Evolutionary conservation across 2,888 invertebrate species (phyloP).

Genomic region (Andrena praecox): DNA sequence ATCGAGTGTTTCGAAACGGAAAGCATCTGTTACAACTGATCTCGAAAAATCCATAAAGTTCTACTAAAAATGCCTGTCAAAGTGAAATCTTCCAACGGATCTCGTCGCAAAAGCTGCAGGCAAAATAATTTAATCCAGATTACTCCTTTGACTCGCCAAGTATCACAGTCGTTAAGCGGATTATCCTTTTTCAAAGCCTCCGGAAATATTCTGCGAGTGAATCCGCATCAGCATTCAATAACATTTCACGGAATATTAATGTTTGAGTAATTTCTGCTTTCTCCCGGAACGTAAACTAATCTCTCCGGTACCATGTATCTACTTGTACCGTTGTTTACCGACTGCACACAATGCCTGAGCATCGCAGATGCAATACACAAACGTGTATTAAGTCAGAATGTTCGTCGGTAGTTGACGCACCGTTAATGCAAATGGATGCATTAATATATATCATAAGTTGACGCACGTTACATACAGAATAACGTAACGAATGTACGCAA

Average conservation of each 20-base stretch:
- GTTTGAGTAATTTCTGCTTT: slow-evolving; percentile 46
- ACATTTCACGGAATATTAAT: slow-evolving; percentile 25
- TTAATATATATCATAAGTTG: slow-evolving; percentile 21
- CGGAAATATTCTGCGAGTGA: neutral
- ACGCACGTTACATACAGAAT: slow-evolving; percentile 9
- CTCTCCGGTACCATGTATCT: slow-evolving; percentile 40
- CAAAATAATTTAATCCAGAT: neutral
- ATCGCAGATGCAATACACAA: slow-evolving; percentile 32
- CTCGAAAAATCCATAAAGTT: too few species aligned
- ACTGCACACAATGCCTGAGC: slow-evolving; percentile 19
- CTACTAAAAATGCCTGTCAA: too few species aligned
- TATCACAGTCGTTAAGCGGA: neutral
- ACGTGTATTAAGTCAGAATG: slow-evolving; percentile 40
- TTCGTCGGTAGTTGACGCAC: slow-evolving; percentile 33
- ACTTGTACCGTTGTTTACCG: slow-evolving; percentile 47
- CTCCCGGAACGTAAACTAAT: slow-evolving; percentile 45
- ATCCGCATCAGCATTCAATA: neutral
- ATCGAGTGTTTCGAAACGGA: too few species aligned
- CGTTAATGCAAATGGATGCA: slow-evolving; percentile 29
- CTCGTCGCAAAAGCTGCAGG: neutral
- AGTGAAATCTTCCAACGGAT: too few species aligned
- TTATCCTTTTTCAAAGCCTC: neutral
- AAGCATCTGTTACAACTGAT: too few species aligned
- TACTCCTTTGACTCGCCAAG: neutral
- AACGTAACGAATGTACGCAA: neutral